Base-by-base conservation (phyloP, 1,140 invertebrate species). In the Trichonephila clavipes region DNA sequence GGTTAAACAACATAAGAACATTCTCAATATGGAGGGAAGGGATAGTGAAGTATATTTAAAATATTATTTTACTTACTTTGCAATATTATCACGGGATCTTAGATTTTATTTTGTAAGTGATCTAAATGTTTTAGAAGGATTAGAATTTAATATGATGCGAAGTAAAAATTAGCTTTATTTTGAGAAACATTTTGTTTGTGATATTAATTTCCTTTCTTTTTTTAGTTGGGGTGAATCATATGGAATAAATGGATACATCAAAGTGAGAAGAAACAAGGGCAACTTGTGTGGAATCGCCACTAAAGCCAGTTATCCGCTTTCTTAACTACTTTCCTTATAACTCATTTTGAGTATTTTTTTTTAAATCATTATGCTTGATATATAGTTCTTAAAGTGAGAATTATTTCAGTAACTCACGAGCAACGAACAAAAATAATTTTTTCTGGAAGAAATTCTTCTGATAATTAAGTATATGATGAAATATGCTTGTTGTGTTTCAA, bases 241-340 rank as follows among this genome's bases (percentile, higher is more conserved):
- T 93, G 95, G 95, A 72, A 34, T 85, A 3, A 58, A 94, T 12
- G 96, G 96, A 18, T 96, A 96, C 93, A 95, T 96, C 94, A 95
- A 95, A 90, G 96, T 96, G 95, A 94, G 95, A 18, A 94, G 95
- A 87, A 95, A 96, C 94, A 95, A 95, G 51, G 92, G 95, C 14
- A 96, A 96, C 95, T 94, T 95, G 85, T 96, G 96, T 92, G 96
- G 96, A 21, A 95, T 96, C 66, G 96, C 96, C 77, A 95, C 95
- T 8, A 40, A 28, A 62, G 95, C 96, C 82, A 95, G 95, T 87
- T 96, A 95, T 95, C 96, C 96, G 58, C 92, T 95, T 58, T 95
- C 96, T 24, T 96, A 95, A 88, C 10, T 51, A 12, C 10, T 51
- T 51, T 5, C 7, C 51, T 51, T 51, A 51, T 51, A 10, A 51